A percentile compares a stretch with the other conserved stretches of the same genome.
Evolutionary conservation across 2,797 vertebrate genomes (phyloP).

Genomic region (Atherinosoma microstoma): DNA sequence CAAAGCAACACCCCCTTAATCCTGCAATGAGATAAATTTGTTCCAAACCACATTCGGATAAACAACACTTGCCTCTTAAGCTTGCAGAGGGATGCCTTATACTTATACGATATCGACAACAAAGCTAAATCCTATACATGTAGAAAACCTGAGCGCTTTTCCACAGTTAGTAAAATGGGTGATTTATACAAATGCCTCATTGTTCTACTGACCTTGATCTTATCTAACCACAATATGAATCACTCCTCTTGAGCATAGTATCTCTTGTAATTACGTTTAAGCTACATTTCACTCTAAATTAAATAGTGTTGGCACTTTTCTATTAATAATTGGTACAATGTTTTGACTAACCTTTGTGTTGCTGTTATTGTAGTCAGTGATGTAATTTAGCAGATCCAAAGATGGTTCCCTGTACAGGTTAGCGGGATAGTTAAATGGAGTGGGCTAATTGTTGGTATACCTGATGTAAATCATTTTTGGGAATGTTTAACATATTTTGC

Average conservation of each 20-base stretch:
- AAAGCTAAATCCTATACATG: slow-evolving; percentile 27
- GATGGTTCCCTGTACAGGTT: slow-evolving; percentile 48
- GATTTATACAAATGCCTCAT: slow-evolving; percentile 50
- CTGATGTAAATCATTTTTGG: slow-evolving; percentile 27
- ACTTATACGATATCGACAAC: slow-evolving; percentile 39
- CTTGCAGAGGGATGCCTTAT: slow-evolving; percentile 56
- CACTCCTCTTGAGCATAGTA: slow-evolving; percentile 41
- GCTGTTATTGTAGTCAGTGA: slow-evolving; percentile 45
- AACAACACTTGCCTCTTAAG: slow-evolving; percentile 39
- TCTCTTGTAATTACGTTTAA: slow-evolving; percentile 44
- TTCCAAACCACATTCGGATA: slow-evolving; percentile 8
- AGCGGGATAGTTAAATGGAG: slow-evolving; percentile 28
- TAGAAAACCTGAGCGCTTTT: slow-evolving; percentile 35
- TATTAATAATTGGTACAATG: slow-evolving; percentile 52
- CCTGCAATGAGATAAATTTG: neutral
- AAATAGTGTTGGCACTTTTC: slow-evolving; percentile 62
- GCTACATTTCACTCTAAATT: slow-evolving; percentile 44
- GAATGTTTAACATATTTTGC: slow-evolving; percentile 18
- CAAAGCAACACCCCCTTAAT: slow-evolving; percentile 5
- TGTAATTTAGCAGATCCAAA: slow-evolving; percentile 54
- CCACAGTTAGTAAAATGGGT: slow-evolving; percentile 39
- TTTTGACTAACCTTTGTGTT: slow-evolving; percentile 63
- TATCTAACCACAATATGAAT: slow-evolving; percentile 38
- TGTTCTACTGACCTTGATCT: slow-evolving; percentile 28
- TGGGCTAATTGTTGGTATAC: slow-evolving; percentile 22